A percentile compares a stretch with the other conserved stretches of the same genome.
phyloP scores from a whole-genome alignment of 1,140 invertebrate genomes.

The Zaprionus nigranus region DNA sequence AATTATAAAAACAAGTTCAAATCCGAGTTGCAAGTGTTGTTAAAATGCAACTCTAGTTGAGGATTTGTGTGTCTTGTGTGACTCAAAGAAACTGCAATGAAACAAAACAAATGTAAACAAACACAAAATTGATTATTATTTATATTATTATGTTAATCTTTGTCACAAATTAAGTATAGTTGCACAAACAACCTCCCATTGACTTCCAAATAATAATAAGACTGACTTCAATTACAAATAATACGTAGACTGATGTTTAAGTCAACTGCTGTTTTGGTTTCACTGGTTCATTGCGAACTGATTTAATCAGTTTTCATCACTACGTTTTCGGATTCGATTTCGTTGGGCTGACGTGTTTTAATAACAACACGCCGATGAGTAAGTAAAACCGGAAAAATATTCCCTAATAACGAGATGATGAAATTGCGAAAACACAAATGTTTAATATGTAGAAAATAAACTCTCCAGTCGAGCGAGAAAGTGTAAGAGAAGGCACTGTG shows the following conservation, averaged over 20 bases:
- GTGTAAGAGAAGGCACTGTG: constrained; percentile 24
- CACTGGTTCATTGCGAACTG: constrained; percentile 34
- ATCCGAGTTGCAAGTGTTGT: constrained; percentile 70
- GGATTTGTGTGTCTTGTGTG: constrained; percentile 56
- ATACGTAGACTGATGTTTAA: constrained; percentile 25
- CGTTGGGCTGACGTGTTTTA: constrained; percentile 39
- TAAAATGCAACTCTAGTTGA: constrained; percentile 55
- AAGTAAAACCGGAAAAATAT: constrained; percentile 28
- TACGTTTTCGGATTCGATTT: constrained; percentile 14
- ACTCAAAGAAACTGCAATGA: constrained; percentile 65
- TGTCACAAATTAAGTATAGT: constrained; percentile 22
- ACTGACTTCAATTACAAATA: constrained; percentile 25
- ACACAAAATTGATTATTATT: constrained; percentile 11
- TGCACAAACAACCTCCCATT: constrained; percentile 28
- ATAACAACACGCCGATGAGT: constrained; percentile 29
- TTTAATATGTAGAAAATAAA: constrained; percentile 12
- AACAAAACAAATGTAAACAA: constrained; percentile 7
- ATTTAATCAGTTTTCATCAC: constrained; percentile 18
- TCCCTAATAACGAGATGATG: constrained; percentile 19
- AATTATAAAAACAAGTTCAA: constrained; percentile 71
- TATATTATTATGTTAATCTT: not conserved
- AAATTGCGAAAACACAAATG: constrained; percentile 30
- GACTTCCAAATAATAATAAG: constrained; percentile 12
- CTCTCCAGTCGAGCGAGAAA: constrained; percentile 29
- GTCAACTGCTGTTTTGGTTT: constrained; percentile 43